phyloP scores from a whole-genome alignment of 2,113 vertebrate species.

The Paraplagusia blochii region DNA sequence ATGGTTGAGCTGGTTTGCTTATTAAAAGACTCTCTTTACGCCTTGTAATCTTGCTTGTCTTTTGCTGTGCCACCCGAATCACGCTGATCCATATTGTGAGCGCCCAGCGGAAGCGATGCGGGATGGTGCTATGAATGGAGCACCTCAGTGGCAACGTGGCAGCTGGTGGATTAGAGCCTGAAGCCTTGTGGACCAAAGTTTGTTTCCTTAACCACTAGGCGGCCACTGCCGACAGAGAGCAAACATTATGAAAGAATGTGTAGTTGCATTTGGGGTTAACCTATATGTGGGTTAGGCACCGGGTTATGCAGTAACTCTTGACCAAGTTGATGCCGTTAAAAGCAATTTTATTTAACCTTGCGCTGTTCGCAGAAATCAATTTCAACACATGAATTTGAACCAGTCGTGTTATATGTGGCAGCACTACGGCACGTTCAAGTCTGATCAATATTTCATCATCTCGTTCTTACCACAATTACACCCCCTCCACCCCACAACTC shows the following conservation, averaged over 20 bases:
- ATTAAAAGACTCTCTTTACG: conserved; percentile 25
- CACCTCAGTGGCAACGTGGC: too few relatives aligned
- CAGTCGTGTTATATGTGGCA: neutral
- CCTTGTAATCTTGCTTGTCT: too few relatives aligned
- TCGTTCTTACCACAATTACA: neutral
- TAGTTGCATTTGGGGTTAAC: too few relatives aligned
- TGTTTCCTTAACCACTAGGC: too few relatives aligned
- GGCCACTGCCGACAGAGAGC: too few relatives aligned
- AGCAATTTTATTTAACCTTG: neutral
- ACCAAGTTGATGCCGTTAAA: neutral
- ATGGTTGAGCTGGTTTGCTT: conserved; percentile 14
- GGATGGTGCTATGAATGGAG: too few relatives aligned
- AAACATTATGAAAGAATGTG: neutral
- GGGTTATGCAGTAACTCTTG: neutral
- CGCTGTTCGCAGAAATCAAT: neutral
- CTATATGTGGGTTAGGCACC: neutral
- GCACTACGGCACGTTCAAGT: neutral
- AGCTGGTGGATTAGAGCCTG: too few relatives aligned
- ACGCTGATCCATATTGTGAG: too few relatives aligned
- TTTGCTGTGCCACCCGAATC: too few relatives aligned
- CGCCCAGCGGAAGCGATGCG: too few relatives aligned
- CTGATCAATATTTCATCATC: neutral
- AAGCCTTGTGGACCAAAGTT: too few relatives aligned
- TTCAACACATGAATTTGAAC: neutral
- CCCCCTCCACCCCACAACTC: neutral